Evolutionary conservation across 2,797 vertebrate genomes (phyloP), one percentile per base, ranked within the genome.

Genomic region (Paguma larvata): DNA sequence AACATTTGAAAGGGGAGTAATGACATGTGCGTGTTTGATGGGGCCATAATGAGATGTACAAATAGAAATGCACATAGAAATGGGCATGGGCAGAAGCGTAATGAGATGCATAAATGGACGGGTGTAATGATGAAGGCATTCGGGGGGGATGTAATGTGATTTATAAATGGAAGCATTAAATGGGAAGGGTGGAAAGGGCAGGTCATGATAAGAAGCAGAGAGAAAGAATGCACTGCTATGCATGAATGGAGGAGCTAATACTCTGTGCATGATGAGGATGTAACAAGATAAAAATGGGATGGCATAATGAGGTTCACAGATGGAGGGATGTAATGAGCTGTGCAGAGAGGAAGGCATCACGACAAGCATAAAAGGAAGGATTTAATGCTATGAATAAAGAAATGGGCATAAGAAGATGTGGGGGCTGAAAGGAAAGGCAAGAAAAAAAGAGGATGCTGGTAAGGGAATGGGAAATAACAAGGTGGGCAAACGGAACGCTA

Each of bases 301-400:
- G 88, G 94, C 62, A 62, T 94, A 92, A 97, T 77, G 96, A 91
- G 72, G 78, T n/a, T 72, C 92, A 32, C 97, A 97, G 98, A 97
- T 95, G 97, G 97, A 95, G 56, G 94, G 89, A 85, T 30, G 82
- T 96, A 95, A 95, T 92, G 96, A 97, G 95, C 92, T 95, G 90
- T 34, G 51, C 59, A 92, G 93, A 88, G 94, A 85, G 95, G 79
- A 91, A 82, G 65, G 84, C 80, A 56, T 44, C 86, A 68, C 32
- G 86, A 92, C 75, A 93, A 84, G 80, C 96, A 93, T 93, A 27
- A 96, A 97, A 97, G 92, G 82, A 97, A 91, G 88, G 85, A 70
- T 94, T 96, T 94, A 95, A 96, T 91, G 34, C 38, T 27, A 0
- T 23, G 92, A 85, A 97, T 48, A 97, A 97, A 97, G 92, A 92